phyloP scores from a whole-genome alignment of 2,797 vertebrate genomes.

The Simalia tracyae region DNA sequence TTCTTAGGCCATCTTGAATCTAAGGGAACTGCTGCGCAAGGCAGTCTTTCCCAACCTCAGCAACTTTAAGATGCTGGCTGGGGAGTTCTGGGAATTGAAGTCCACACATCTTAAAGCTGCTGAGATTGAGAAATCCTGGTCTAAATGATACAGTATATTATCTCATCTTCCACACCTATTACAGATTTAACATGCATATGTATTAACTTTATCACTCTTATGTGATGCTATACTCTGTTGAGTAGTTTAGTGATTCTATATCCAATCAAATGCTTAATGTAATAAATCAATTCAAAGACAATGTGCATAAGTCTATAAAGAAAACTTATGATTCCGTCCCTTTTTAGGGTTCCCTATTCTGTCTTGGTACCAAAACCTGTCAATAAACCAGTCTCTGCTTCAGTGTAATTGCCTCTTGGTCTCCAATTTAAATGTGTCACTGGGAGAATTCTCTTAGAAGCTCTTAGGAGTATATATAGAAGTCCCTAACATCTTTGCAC shows the following conservation, averaged over 20 bases:
- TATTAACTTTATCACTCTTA: not conserved
- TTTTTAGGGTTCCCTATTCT: not conserved
- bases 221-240: not conserved
- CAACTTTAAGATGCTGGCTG: no score
- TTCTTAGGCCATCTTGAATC: no score
- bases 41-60: no score
- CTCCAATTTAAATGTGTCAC: not conserved
- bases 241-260: not conserved
- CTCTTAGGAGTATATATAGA: no score
- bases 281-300: not conserved
- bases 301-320: not conserved
- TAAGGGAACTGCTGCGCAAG: no score
- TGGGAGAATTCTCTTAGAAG: not conserved
- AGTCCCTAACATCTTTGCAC: not conserved
- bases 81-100: no score
- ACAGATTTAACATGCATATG: not conserved
- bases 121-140: not conserved
- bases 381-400: not conserved
- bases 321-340: not conserved
- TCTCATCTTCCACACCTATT: no score
- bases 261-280: not conserved
- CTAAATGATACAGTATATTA: not conserved
- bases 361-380: not conserved
- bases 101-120: no score
- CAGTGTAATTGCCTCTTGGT: not conserved